These are phyloP conservation scores for Disparrhopalites patrizii DNA, from an alignment of 2,888 invertebrate species.

Conservation along the genomic window DNA sequence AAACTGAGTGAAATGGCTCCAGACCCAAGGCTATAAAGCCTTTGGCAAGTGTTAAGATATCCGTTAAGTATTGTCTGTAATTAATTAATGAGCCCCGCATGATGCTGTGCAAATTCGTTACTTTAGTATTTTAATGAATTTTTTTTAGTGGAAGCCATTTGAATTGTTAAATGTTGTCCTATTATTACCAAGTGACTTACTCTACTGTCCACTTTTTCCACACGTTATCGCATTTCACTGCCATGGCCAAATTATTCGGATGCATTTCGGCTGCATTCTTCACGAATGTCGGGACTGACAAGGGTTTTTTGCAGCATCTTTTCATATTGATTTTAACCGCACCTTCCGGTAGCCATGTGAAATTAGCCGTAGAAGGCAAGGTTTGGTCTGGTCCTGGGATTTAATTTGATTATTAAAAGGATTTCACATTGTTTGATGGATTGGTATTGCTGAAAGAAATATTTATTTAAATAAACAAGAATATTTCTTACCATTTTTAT, in stretches of 20 bases:
- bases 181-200: conserved; percentile 30
- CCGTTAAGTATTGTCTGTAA: conserved; percentile 69
- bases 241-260: conserved; percentile 64
- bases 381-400: conserved; percentile 77
- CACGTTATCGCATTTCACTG: conserved; percentile 57
- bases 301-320: no score
- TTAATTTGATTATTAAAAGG: no score
- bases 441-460: no score
- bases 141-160: background rate
- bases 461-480: no score
- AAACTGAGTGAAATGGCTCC: conserved; percentile 72
- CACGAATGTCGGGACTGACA: conserved; percentile 54
- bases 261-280: conserved; percentile 58
- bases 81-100: background rate
- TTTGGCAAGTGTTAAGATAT: conserved; percentile 74
- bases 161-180: background rate
- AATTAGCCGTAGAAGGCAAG: conserved; percentile 58
- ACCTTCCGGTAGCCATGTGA: conserved; percentile 59
- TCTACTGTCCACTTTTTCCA: conserved; percentile 52
- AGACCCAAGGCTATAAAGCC: conserved; percentile 80
- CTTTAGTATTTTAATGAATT: background rate
- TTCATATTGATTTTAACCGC: conserved; percentile 65
- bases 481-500: no score
- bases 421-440: no score
- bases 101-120: background rate